Base-by-base conservation (phyloP, 2,888 invertebrate species). In the Spialia ferax region DNA sequence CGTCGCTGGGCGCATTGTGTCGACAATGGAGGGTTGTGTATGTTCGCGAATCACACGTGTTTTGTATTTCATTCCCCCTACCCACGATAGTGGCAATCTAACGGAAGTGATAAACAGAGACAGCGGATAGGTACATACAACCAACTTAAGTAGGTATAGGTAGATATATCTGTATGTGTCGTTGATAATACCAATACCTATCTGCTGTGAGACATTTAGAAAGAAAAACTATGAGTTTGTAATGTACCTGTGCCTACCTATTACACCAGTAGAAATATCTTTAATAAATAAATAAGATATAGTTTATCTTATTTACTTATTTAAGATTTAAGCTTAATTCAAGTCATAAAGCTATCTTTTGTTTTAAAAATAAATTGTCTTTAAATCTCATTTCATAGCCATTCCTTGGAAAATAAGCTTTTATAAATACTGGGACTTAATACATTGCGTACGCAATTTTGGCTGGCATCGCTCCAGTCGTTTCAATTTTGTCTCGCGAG, bases 401-500 rank as follows among this genome's bases (percentile, higher is more conserved):
- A n/a, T 48, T 23, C 57, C 13, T 59, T 15, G 35, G 48, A 63
- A 65, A 59, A 59, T 65, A 65, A 65, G 50, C 23, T 32, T 38
- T 15, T 59, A 59, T 22, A 57, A 50, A 50, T 26, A 45, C 35
- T 50, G 50, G 18, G 38, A 50, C 50, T 59, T 71, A 71, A 72
- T 72, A 70, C 71, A 78, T 77, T 79, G 81, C 80, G 80, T 83
- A 83, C 81, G 81, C 81, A 80, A 77, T 70, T 73, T 74, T 76
- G 68, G 78, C 85, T 91, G 91, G 92, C 91, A 88, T 69, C 71
- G 84, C 83, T 93, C 93, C 93, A 93, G 90, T 88, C 85, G 84
- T 92, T 93, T 93, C 92, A 93, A 93, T 93, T 91, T 88, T 83
- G 88, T 85, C 86, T 86, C 84, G 85, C 83, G 86, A 86, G 84